Evolutionary conservation across 2,113 vertebrate genomes (phyloP), one percentile per base, ranked within the genome.

Genomic region (Larimichthys polyactis): DNA sequence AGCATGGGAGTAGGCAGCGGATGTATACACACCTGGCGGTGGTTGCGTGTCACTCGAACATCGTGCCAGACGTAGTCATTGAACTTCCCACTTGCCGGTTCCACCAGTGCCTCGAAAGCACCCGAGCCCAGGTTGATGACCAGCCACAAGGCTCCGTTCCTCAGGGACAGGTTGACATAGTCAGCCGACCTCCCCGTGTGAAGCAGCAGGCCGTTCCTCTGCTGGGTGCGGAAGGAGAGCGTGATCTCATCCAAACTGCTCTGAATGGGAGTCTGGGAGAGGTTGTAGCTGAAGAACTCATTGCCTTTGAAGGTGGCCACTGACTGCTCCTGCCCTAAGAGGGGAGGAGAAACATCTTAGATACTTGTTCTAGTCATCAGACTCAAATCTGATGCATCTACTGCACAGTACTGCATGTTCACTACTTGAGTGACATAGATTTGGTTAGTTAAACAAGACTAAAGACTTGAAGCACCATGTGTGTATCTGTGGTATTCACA

Each of bases 221-320:
- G 98, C 82, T 95, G 94, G 1, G 97, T 99, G 51, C 97, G 96
- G 94, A 99, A 99, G 66, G 97, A 96, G 75, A 99, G 92, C 1
- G 97, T 97, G 94, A 99, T 97, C 96, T 99, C 98, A 4, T 99
- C 98, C n/a, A 96, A 91, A 92, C 97, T 99, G 95, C 98, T 99
- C 95, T 98, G 97, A 93, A 98, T 98, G 27, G 98, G 97, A 75
- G 95, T 97, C 93, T 96, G 96, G 0, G 97, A 98, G 82, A 98
- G 96, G 96, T 99, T 97, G 87, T 98, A 99, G 96, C 97, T 98
- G 96, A 99, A 99, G 94, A 97, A 99, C 90, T 99, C 97, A 20
- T 95, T 96, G 89, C 97, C 98, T 88, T 96, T 96, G 95, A 97
- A 98, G 29, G 97, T 99, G 66, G 97, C 98, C 93, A 98, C 96